Conservation (phyloP, 1,140 invertebrate species). For the Lepidurus packardi region DNA sequence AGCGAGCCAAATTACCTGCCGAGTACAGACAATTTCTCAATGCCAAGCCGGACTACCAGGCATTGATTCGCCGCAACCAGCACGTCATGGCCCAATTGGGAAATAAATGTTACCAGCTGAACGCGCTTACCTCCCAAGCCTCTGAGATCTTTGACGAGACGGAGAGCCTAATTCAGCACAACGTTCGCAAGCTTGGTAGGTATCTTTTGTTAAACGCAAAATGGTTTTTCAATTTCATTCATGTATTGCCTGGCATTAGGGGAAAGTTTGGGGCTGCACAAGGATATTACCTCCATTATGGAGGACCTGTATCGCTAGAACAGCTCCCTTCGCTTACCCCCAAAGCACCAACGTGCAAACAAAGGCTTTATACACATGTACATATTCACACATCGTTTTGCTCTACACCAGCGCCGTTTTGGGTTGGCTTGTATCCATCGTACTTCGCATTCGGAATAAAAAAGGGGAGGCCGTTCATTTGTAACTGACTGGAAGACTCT, state of each 20-base stretch:
- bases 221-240: neutral
- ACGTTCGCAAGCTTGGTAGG: too few species aligned
- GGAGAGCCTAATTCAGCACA: too few species aligned
- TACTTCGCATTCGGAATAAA: neutral
- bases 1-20: too few species aligned
- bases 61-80: too few species aligned
- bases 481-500: conserved; percentile 15
- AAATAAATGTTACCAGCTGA: too few species aligned
- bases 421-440: neutral
- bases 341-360: neutral
- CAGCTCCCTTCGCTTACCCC: neutral
- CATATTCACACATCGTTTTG: neutral
- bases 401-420: neutral
- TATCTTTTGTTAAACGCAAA: neutral
- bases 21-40: too few species aligned
- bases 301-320: neutral
- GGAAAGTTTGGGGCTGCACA: neutral
- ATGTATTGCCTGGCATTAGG: neutral
- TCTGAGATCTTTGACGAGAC: too few species aligned
- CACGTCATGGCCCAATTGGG: too few species aligned
- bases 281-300: neutral
- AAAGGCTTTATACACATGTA: neutral
- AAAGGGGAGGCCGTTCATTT: neutral
- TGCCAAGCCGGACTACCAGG: too few species aligned
- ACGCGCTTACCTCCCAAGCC: too few species aligned